Conservation (phyloP, 2,113 vertebrate genomes). For the Pteropus alecto region DNA sequence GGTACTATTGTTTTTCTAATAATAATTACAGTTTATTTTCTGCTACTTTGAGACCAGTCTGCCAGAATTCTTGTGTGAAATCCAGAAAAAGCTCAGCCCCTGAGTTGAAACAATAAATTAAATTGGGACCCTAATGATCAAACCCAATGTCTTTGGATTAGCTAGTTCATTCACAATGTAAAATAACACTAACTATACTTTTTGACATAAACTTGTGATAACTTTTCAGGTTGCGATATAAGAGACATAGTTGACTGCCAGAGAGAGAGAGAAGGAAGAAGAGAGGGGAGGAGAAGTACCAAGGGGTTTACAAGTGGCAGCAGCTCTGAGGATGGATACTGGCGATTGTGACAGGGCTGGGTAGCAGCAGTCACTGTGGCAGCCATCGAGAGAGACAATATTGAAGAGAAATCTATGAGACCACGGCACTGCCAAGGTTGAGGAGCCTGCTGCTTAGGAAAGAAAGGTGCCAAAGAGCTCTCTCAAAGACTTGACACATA, state of each 20-base stretch:
- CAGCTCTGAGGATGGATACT: background rate
- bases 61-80: background rate
- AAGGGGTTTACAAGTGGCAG: background rate
- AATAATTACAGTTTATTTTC: background rate
- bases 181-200: background rate
- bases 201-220: background rate
- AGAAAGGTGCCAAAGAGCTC: background rate
- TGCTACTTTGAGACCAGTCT: background rate
- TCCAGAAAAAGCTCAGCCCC: background rate
- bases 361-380: background rate
- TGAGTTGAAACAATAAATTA: background rate
- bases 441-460: background rate
- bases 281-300: background rate
- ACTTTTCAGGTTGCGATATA: background rate
- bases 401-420: background rate
- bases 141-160: background rate
- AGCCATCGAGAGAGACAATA: background rate
- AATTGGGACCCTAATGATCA: background rate
- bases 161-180: background rate
- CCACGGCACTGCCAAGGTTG: background rate
- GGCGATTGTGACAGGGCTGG: background rate
- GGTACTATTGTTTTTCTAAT: background rate
- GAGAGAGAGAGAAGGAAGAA: background rate
- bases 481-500: background rate
- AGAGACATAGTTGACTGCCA: background rate